Conservation (phyloP, 2,113 vertebrate species). For the Martes martes region DNA sequence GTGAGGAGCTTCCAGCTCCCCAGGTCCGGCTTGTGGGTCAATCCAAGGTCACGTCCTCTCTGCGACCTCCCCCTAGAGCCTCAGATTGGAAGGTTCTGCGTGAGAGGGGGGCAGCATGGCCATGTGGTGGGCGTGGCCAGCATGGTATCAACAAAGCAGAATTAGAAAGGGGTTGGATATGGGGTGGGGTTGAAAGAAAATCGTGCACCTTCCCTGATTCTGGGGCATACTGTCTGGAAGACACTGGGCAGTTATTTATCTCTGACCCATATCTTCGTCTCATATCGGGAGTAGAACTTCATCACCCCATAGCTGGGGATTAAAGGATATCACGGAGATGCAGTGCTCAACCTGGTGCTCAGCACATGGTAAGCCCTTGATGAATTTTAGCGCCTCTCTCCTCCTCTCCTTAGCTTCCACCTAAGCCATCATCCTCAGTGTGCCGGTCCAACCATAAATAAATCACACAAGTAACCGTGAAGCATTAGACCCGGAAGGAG, state of each 20-base stretch:
- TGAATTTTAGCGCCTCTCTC: neutral
- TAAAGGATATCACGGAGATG: neutral
- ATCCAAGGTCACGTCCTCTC: neutral
- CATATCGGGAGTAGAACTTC: neutral
- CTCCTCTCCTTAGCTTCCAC: neutral
- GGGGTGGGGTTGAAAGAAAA: neutral
- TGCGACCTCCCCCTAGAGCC: no score
- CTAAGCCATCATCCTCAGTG: neutral
- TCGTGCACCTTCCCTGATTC: neutral
- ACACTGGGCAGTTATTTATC: neutral
- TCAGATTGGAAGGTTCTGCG: rapidly evolving
- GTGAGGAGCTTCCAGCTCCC: neutral
- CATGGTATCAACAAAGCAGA: no score
- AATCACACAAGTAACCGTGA: neutral
- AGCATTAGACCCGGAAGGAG: neutral
- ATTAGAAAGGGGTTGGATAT: neutral
- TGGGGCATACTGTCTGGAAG: neutral
- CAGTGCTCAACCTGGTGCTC: neutral
- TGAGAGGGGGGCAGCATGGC: rapidly evolving
- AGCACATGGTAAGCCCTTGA: neutral
- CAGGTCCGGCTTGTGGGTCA: neutral
- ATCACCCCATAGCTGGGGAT: neutral
- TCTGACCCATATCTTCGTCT: neutral
- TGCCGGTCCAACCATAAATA: neutral
- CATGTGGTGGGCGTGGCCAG: rapidly evolving